Conservation (phyloP, 2,113 vertebrate species). For the Microtus richardsoni region DNA sequence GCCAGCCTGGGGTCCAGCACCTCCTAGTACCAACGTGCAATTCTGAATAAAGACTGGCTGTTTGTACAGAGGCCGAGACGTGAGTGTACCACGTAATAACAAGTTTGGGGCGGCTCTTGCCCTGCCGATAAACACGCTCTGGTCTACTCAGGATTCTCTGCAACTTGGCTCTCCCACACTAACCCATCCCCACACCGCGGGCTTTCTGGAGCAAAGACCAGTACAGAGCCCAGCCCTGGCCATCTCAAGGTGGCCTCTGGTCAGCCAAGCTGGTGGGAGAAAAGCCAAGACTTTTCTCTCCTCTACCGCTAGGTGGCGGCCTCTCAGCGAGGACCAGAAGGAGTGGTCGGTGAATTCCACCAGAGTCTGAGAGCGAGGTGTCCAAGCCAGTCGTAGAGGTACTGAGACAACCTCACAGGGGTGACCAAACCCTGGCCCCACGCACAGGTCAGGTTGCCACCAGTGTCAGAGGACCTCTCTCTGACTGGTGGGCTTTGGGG, state of each 20-base stretch:
- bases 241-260: neutral
- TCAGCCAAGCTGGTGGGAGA: no score
- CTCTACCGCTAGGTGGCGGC: slow-evolving; percentile 41
- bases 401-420: no score
- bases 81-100: neutral
- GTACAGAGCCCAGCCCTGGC: neutral
- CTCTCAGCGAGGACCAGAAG: neutral
- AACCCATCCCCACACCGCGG: no score
- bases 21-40: neutral
- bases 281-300: neutral
- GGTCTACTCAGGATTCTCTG: neutral
- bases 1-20: neutral
- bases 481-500: neutral
- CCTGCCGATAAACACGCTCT: neutral
- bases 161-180: neutral
- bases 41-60: slow-evolving; percentile 52
- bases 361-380: no score
- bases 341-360: neutral
- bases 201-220: neutral
- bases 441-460: no score
- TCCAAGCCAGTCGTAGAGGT: neutral
- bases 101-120: neutral
- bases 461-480: neutral
- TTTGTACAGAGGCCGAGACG: neutral
- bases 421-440: neutral